Evolutionary conservation across 2,797 vertebrate species (phyloP), one percentile per base, ranked within the genome.

Genomic region (Epinephelus awoara): DNA sequence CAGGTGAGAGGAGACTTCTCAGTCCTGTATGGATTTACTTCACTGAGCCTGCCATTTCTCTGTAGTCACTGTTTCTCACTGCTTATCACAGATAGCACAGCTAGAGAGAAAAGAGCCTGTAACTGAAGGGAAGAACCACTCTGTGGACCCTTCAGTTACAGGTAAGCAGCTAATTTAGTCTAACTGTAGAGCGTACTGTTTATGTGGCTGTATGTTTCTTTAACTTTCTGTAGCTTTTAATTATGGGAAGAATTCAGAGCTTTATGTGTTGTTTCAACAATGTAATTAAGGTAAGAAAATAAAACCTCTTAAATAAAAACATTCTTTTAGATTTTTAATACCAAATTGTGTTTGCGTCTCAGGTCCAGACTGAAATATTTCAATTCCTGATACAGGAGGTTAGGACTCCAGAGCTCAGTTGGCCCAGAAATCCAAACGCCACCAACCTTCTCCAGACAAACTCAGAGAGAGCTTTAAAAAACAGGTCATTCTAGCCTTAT

Each of bases 381-480:
- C 93, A 77, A 94, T 98, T 72, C 97, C 96, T 5, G 91, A 96
- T 73, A 97, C 96, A 11, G 94, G 94, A 55, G 96, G 96, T 75
- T 91, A 98, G 64, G 97, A 98, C 91, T 97, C 95, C 83, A 96
- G 95, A 94, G 97, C 97, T 87, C 97, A 96, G 84, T 95, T 98
- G 80, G 96, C 97, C 75, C 96, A 97, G 91, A 97, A 97, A 90
- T 95, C 97, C 19, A 97, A 96, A 85, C 96, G 97, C 18, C 96
- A 98, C 61, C 96, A 96, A 0, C 97, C 97, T 18, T 97, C 97
- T 63, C 94, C 97, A 72, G 96, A 96, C 86, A 97, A 97, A 87
- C 96, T 97, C 80, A 87, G 97, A 82, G 96, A 96, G 89, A 96
- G 95, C 72, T 94, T 95, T 25, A 93, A 90, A 79, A 85, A 86